Conservation (phyloP, 2,888 invertebrate genomes). For the Hemicrepidius hirtus region DNA sequence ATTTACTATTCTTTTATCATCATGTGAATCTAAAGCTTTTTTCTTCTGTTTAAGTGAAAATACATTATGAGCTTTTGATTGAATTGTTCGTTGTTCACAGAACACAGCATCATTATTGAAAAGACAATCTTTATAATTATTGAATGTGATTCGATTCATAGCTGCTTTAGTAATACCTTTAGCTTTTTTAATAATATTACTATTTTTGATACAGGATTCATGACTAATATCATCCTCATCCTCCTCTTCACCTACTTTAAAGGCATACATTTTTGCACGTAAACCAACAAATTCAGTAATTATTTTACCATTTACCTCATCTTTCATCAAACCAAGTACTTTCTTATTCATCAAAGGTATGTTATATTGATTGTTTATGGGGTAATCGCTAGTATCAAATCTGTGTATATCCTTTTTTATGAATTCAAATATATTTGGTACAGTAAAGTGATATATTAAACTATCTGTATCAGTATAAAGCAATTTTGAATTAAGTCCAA, state of each 20-base stretch:
- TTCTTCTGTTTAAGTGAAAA: constrained; percentile 51
- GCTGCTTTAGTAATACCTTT: constrained; percentile 49
- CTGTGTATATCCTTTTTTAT: too few species aligned
- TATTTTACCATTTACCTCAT: constrained; percentile 61
- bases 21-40: constrained; percentile 49
- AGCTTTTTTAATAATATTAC: constrained; percentile 55
- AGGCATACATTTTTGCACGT: constrained; percentile 58
- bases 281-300: constrained; percentile 63
- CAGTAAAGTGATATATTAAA: constrained; percentile 52
- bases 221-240: constrained; percentile 54
- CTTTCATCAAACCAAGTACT: constrained; percentile 64
- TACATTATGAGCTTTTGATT: constrained; percentile 50
- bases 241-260: constrained; percentile 56
- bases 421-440: too few species aligned
- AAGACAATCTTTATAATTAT: constrained; percentile 49
- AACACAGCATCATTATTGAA: constrained; percentile 22
- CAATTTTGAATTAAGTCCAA: constrained; percentile 59
- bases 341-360: constrained; percentile 61
- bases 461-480: constrained; percentile 56
- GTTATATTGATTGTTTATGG: constrained; percentile 37
- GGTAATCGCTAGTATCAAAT: constrained; percentile 60
- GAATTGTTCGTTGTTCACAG: constrained; percentile 45
- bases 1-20: constrained; percentile 56
- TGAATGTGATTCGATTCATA: constrained; percentile 48
- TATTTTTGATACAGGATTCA: not conserved